Conservation (phyloP, 2,113 vertebrate species). For the Tenrec ecaudatus region DNA sequence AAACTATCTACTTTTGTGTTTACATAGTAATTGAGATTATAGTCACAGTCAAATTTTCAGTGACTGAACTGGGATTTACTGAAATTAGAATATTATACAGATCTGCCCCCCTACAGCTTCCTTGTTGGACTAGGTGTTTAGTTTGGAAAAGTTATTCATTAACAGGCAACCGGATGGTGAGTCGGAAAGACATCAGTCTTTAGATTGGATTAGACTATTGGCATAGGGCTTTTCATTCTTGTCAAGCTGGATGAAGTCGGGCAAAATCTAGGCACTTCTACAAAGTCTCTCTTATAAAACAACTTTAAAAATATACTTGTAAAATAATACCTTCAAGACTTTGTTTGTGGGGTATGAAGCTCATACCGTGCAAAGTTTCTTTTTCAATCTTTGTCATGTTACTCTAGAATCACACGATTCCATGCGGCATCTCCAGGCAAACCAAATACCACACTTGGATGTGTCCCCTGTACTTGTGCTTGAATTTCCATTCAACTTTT, state of each 20-base stretch:
- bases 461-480: constrained; percentile 89
- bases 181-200: constrained; percentile 83
- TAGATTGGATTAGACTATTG: constrained; percentile 83
- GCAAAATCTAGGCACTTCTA: constrained; percentile 94
- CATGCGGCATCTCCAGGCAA: constrained; percentile 86
- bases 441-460: constrained; percentile 84
- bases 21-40: constrained; percentile 89
- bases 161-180: constrained; percentile 87
- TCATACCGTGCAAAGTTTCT: constrained; percentile 91
- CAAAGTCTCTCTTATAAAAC: constrained; percentile 91
- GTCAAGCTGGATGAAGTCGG: constrained; percentile 90
- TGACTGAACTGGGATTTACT: constrained; percentile 88
- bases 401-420: constrained; percentile 86
- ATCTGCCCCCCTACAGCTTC: constrained; percentile 86
- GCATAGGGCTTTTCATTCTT: constrained; percentile 86
- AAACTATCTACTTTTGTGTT: constrained; percentile 89
- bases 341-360: constrained; percentile 89
- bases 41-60: constrained; percentile 87
- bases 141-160: constrained; percentile 84
- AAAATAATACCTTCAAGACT: constrained; percentile 93
- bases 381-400: constrained; percentile 84
- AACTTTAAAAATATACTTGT: constrained; percentile 90
- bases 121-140: constrained; percentile 80
- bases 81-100: constrained; percentile 89
- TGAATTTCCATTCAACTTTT: constrained; percentile 84